Base-by-base conservation (phyloP, 2,888 invertebrate species). In the Myopa tessellatipennis region DNA sequence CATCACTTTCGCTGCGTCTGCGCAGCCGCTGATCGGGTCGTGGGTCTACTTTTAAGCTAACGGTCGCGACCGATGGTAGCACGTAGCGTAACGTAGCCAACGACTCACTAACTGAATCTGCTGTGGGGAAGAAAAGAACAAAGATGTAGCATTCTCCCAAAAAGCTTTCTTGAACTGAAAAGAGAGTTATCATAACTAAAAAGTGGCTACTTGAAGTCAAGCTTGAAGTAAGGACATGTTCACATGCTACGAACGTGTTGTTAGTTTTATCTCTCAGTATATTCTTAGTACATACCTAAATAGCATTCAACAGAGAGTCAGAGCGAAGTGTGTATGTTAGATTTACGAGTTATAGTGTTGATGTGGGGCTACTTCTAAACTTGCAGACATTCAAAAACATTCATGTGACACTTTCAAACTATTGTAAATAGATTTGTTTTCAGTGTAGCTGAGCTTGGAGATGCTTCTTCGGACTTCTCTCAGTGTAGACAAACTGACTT, bases 1-100 rank as follows among this genome's bases (percentile, higher is more conserved):
- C 76, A 85, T 92, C 92, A 79, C 93, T 93, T 86, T 93, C 93
- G 86, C 93, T 93, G 82, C 92, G 91, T 71, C 93, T 91, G 18
- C 93, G 90, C 80, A 91, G 84, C 50, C 85, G 85, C 79, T 88
- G 89, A 77, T 88, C 88, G 77, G 83, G 85, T 74, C 85, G 83
- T 79, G 84, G 55, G 60, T 40, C 38, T 55, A 82, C 83, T 77
- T 83, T 82, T 80, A 82, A 80, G 74, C 79, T 84, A 79, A 79
- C 80, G 74, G 83, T 79, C 77, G 83, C 80, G 79, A 80, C 63
- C 67, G 83, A 77, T 80, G 82, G 78, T 78, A 79, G 80, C 74
- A 72, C 79, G 75, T 79, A 76, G 70, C 80, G 80, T 50, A 70
- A 71, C 10, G 77, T 72, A 58, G 78, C 79, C 70, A 79, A 73